Evolutionary conservation across 2,888 invertebrate genomes (phyloP).

Genomic region (Aelia acuminata): DNA sequence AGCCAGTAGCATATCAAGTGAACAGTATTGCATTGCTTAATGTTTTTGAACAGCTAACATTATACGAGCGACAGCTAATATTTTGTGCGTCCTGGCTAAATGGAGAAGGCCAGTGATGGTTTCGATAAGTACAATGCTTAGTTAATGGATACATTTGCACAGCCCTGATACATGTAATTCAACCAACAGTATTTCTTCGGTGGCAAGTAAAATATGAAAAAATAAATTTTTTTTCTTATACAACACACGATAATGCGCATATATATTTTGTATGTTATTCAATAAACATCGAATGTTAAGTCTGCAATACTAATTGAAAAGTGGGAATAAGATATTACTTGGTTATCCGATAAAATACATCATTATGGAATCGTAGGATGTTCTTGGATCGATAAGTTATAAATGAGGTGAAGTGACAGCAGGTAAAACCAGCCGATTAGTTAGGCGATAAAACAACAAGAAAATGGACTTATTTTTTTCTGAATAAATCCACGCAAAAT

Average conservation of each 20-base stretch:
- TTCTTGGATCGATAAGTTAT: neutral
- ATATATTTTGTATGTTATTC: too few species aligned
- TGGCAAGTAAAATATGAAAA: neutral
- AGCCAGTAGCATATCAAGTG: neutral
- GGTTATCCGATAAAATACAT: too few species aligned
- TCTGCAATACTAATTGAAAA: too few species aligned
- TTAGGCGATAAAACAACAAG: too few species aligned
- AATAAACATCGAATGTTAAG: too few species aligned
- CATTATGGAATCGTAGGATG: neutral
- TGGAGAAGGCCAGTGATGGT: neutral
- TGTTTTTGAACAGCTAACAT: neutral
- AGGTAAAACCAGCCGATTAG: too few species aligned
- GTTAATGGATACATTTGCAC: conserved; percentile 14
- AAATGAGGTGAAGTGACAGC: too few species aligned
- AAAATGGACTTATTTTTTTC: too few species aligned
- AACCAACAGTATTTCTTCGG: neutral
- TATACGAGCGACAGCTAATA: neutral
- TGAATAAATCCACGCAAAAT: neutral
- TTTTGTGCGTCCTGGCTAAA: neutral
- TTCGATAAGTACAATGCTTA: neutral
- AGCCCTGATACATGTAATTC: neutral
- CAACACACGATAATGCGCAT: too few species aligned
- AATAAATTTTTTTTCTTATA: neutral
- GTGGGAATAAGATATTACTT: too few species aligned
- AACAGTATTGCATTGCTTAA: conserved; percentile 24